A percentile compares a stretch with the other conserved stretches of the same genome.
Conservation (phyloP, 2,797 vertebrate species). For the Neosilurus hyrtlii region DNA sequence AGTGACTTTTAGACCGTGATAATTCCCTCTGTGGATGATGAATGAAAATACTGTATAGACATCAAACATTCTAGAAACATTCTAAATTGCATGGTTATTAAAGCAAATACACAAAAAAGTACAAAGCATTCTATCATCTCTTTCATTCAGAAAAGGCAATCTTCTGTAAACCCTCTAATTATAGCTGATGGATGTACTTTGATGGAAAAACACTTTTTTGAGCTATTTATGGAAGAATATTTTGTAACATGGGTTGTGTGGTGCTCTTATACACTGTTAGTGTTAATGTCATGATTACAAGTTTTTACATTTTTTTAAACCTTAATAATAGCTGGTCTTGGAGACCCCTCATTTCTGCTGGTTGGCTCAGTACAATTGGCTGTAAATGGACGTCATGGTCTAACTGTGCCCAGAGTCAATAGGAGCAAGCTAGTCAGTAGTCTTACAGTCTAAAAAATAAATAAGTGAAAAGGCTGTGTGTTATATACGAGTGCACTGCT, state of each 20-base stretch:
- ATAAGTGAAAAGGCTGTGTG: neutral
- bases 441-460: neutral
- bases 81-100: neutral
- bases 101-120: neutral
- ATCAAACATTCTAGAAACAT: no score
- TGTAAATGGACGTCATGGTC: neutral
- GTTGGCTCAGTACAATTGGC: neutral
- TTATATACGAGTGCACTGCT: no score
- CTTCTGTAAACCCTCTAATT: neutral
- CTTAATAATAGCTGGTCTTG: neutral
- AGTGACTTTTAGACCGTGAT: neutral
- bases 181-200: neutral
- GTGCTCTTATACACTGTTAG: neutral
- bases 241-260: neutral
- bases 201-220: neutral
- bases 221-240: neutral
- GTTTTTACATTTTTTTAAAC: neutral
- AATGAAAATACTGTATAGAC: neutral
- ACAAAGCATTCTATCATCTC: neutral
- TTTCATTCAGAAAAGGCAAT: neutral
- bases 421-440: neutral
- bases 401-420: neutral
- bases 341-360: neutral
- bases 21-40: neutral
- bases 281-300: neutral